Conservation (phyloP, 2,113 vertebrate species). For the Coturnix japonica region DNA sequence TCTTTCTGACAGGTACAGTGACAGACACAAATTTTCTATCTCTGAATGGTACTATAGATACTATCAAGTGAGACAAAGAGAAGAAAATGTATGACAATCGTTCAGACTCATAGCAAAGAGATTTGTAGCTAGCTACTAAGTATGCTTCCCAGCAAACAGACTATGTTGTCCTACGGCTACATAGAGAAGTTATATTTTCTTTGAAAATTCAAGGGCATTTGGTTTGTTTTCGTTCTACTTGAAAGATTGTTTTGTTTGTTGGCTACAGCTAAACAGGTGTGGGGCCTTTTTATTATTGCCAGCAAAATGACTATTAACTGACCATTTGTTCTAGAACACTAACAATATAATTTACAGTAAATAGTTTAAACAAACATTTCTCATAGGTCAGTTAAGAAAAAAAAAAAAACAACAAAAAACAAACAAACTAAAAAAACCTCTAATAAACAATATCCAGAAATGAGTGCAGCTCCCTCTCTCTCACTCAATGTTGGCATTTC, state of each 20-base stretch:
- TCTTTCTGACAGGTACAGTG: slow-evolving; percentile 76
- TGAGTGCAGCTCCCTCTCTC: not conserved
- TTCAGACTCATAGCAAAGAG: slow-evolving; percentile 81
- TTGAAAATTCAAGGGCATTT: slow-evolving; percentile 76
- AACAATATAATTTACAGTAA: slow-evolving; percentile 14
- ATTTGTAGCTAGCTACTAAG: slow-evolving; percentile 82
- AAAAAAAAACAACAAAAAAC: too few species aligned
- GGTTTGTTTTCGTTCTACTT: slow-evolving; percentile 76
- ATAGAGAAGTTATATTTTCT: slow-evolving; percentile 78
- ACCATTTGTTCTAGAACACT: slow-evolving; percentile 46
- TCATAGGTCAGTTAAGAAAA: not conserved
- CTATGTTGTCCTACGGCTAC: slow-evolving; percentile 85
- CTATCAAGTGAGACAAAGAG: slow-evolving; percentile 81
- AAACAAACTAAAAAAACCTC: not conserved
- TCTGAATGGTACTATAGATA: slow-evolving; percentile 76
- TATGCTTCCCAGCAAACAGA: slow-evolving; percentile 86
- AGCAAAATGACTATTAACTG: slow-evolving; percentile 40
- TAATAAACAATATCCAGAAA: slow-evolving; percentile 30
- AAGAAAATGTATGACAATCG: slow-evolving; percentile 81
- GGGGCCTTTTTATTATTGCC: slow-evolving; percentile 28
- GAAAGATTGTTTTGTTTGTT: slow-evolving; percentile 58
- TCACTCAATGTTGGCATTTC: slow-evolving; percentile 25
- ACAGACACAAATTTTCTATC: slow-evolving; percentile 74
- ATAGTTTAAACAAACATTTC: slow-evolving; percentile 44
- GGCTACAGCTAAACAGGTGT: slow-evolving; percentile 39